Conservation (phyloP, 1,140 invertebrate genomes). For the Heterodera schachtii region DNA sequence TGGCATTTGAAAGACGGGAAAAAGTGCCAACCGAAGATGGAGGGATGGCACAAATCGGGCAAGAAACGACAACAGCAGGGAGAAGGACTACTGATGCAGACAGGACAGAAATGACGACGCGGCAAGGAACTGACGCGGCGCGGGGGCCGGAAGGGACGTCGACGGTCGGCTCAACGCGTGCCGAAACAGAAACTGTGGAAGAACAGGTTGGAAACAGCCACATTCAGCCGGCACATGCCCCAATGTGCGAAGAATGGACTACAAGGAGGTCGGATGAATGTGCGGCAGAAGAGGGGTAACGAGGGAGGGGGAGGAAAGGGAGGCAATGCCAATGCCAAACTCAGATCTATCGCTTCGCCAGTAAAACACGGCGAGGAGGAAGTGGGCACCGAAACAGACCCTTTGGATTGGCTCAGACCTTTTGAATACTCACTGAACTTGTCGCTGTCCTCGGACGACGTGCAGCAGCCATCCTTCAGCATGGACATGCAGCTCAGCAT, state of each 20-base stretch:
- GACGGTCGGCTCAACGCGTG: background rate
- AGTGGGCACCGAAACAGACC: background rate
- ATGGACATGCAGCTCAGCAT: slow-evolving; percentile 21
- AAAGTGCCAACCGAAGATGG: background rate
- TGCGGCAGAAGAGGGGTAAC: slow-evolving; percentile 15
- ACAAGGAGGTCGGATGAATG: slow-evolving; percentile 7
- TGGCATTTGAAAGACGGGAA: background rate
- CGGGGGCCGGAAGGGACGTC: background rate
- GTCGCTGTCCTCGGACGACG: slow-evolving; percentile 5
- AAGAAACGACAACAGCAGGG: background rate
- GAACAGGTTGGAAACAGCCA: background rate
- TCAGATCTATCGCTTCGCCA: slow-evolving; percentile 1
- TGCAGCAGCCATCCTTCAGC: background rate
- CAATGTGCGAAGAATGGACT: slow-evolving; percentile 5
- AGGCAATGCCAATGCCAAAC: too few species aligned
- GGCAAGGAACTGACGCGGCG: background rate
- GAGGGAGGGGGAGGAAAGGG: background rate
- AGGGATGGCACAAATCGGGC: background rate
- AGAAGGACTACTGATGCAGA: background rate
- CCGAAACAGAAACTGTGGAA: background rate
- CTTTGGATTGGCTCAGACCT: slow-evolving; percentile 15
- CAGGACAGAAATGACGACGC: background rate
- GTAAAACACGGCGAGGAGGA: background rate
- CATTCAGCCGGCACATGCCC: background rate
- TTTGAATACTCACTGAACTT: slow-evolving; percentile 31